A percentile compares a stretch with the other conserved stretches of the same genome.
Conservation (phyloP, 2,113 vertebrate genomes). For the Thryonomys swinderianus region DNA sequence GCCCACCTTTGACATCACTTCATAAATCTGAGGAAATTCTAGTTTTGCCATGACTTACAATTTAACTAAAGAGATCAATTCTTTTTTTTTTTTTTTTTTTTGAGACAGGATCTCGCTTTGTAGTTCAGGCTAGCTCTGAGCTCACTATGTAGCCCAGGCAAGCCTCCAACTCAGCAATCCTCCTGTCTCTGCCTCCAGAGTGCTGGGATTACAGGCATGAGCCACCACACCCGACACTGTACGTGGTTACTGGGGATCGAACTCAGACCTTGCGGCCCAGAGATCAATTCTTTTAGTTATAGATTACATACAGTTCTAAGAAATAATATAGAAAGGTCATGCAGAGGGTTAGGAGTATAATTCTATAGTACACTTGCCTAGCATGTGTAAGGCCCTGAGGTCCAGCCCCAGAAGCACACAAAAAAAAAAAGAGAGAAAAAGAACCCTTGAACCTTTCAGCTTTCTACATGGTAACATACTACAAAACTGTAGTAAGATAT, state of each 20-base stretch:
- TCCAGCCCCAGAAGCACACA: background rate
- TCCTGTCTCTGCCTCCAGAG: too few relatives aligned
- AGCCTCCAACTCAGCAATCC: too few relatives aligned
- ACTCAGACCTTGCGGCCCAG: too few relatives aligned
- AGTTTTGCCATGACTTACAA: background rate
- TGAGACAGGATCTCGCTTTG: too few relatives aligned
- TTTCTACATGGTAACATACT: background rate
- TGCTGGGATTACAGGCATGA: too few relatives aligned
- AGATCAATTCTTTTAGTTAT: background rate
- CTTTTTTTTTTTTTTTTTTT: too few relatives aligned
- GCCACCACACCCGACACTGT: too few relatives aligned
- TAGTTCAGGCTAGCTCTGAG: too few relatives aligned
- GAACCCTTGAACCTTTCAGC: background rate
- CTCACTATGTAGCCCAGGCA: too few relatives aligned
- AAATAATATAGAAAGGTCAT: background rate
- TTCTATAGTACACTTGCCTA: background rate
- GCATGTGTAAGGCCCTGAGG: background rate
- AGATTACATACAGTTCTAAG: background rate
- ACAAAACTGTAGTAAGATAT: background rate
- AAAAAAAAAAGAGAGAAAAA: background rate
- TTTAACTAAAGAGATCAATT: slow-evolving; percentile 13
- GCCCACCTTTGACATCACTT: background rate
- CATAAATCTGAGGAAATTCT: background rate
- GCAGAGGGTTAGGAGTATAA: background rate
- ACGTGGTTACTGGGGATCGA: too few relatives aligned